phyloP scores from a whole-genome alignment of 2,888 invertebrate species.

The Blastobasis lacticolella region DNA sequence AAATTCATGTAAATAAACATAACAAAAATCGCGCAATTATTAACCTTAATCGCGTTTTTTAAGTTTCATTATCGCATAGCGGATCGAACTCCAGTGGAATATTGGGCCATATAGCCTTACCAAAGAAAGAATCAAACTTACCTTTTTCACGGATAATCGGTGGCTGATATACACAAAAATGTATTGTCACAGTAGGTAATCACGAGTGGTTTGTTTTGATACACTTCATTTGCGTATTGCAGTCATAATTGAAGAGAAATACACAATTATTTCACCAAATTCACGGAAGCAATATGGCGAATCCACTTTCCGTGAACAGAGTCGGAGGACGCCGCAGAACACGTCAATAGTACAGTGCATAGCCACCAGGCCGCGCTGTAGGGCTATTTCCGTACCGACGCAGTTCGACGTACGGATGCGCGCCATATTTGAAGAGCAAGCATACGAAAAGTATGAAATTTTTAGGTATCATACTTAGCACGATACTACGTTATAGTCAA shows the following conservation, averaged over 20 bases:
- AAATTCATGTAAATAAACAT: slow-evolving; percentile 75
- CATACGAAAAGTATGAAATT: background rate
- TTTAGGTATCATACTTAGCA: background rate
- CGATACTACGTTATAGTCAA: too few relatives aligned
- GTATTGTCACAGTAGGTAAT: slow-evolving; percentile 38
- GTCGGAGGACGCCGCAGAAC: slow-evolving; percentile 73
- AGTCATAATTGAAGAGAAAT: slow-evolving; percentile 71
- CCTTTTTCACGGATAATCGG: slow-evolving; percentile 55
- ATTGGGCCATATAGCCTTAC: slow-evolving; percentile 76
- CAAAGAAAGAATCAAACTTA: slow-evolving; percentile 69
- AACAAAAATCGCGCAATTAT: slow-evolving; percentile 76
- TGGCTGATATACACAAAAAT: slow-evolving; percentile 41
- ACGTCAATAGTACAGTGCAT: slow-evolving; percentile 70
- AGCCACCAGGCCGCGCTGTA: slow-evolving; percentile 50
- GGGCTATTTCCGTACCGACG: slow-evolving; percentile 62
- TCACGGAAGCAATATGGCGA: slow-evolving; percentile 75
- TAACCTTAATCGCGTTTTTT: slow-evolving; percentile 76
- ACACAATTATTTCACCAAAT: slow-evolving; percentile 64
- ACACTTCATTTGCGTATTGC: slow-evolving; percentile 67
- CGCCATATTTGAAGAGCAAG: slow-evolving; percentile 25
- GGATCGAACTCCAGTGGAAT: slow-evolving; percentile 76
- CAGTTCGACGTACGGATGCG: slow-evolving; percentile 24
- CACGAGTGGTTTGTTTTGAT: slow-evolving; percentile 48
- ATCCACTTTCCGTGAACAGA: slow-evolving; percentile 71
- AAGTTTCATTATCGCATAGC: slow-evolving; percentile 77